A percentile compares a stretch with the other conserved stretches of the same genome.
Conservation (phyloP, 2,797 vertebrate genomes). For the Enteromius thamalakanensis region DNA sequence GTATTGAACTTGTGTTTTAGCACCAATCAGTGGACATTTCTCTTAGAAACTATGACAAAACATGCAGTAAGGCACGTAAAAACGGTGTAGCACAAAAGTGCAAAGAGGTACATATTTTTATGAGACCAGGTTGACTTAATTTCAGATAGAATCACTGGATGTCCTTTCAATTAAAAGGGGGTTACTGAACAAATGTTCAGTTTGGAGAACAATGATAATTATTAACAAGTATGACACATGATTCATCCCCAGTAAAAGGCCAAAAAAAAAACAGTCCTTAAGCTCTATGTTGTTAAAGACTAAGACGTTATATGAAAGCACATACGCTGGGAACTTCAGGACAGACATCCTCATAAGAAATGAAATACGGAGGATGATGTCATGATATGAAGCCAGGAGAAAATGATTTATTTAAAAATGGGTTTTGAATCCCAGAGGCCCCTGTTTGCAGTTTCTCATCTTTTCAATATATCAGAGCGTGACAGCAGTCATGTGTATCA, state of each 20-base stretch:
- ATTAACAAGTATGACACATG: background rate
- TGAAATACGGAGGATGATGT: constrained; percentile 2
- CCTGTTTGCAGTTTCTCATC: constrained; percentile 70
- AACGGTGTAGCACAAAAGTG: no score
- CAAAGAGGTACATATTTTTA: no score
- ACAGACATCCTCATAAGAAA: background rate
- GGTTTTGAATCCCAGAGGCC: constrained; percentile 67
- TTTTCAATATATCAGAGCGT: constrained; percentile 37
- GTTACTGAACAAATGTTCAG: background rate
- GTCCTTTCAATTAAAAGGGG: background rate
- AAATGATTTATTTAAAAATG: constrained; percentile 70
- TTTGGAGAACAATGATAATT: background rate
- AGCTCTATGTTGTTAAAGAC: background rate
- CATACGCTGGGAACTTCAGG: background rate
- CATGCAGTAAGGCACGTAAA: no score
- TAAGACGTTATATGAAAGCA: background rate
- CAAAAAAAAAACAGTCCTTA: background rate
- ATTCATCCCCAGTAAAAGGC: background rate
- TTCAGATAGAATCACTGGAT: background rate
- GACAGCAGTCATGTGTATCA: background rate
- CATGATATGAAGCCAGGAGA: constrained; percentile 35
- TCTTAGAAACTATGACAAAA: no score
- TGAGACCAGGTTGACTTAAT: background rate
- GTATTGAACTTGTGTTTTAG: no score
- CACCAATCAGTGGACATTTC: no score